phyloP scores from a whole-genome alignment of 1,140 invertebrate species.

The Ruditapes philippinarum region DNA sequence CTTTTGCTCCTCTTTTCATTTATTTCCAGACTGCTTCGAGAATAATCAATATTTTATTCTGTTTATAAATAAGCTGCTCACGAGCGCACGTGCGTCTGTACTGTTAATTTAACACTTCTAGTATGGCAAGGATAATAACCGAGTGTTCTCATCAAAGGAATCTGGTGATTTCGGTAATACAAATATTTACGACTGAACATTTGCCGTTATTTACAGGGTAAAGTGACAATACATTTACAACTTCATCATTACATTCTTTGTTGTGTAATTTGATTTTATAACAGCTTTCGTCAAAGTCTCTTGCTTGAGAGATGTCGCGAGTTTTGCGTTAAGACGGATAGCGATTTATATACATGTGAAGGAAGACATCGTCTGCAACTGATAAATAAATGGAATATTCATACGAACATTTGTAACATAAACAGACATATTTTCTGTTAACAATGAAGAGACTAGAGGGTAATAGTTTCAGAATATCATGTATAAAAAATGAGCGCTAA shows the following conservation, averaged over 20 bases:
- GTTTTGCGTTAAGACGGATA: too few relatives aligned
- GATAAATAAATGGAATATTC: too few relatives aligned
- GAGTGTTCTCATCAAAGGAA: not conserved
- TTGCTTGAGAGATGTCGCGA: not conserved
- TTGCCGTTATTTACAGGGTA: not conserved
- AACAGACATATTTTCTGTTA: too few relatives aligned
- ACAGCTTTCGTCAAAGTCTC: too few relatives aligned
- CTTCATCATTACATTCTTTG: not conserved
- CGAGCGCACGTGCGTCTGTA: not conserved
- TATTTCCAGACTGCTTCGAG: too few relatives aligned
- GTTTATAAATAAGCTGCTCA: not conserved
- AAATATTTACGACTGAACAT: constrained; percentile 4
- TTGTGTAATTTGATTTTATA: not conserved
- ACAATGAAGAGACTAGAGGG: too few relatives aligned
- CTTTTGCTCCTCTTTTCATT: too few relatives aligned
- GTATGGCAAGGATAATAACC: not conserved
- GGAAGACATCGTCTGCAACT: too few relatives aligned
- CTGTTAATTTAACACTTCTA: not conserved
- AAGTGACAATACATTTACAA: not conserved
- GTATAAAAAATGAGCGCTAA: too few relatives aligned
- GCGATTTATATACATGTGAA: too few relatives aligned
- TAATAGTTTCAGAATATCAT: too few relatives aligned
- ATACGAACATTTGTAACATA: too few relatives aligned
- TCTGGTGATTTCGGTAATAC: constrained; percentile 7
- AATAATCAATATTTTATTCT: not conserved